phyloP scores from a whole-genome alignment of 2,888 invertebrate species.

The Dicyrtoma fusca region DNA sequence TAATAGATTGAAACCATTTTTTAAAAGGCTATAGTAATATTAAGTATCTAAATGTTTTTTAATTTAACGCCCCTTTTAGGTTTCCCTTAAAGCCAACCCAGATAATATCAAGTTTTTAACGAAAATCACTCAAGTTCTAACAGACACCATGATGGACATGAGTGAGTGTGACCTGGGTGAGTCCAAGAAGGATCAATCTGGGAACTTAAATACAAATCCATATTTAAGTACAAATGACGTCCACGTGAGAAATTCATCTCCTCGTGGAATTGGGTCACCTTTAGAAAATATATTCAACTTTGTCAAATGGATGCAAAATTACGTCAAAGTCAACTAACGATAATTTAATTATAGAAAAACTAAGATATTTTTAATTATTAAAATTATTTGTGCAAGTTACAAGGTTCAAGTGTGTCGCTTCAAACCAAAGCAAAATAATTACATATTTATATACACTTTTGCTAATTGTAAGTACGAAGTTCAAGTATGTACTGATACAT shows the following conservation, averaged over 20 bases:
- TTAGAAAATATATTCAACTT: constrained; percentile 48
- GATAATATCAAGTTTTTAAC: constrained; percentile 51
- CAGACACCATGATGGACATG: constrained; percentile 53
- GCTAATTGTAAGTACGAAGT: too few relatives aligned
- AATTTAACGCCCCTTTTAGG: constrained; percentile 29
- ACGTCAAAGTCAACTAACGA: neutral
- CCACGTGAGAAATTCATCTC: constrained; percentile 38
- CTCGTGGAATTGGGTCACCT: constrained; percentile 44
- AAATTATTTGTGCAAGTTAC: too few relatives aligned
- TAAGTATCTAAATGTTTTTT: neutral
- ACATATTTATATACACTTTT: too few relatives aligned
- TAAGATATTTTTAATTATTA: too few relatives aligned
- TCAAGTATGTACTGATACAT: too few relatives aligned
- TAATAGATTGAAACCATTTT: neutral
- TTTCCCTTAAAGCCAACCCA: constrained; percentile 47
- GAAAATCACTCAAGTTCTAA: constrained; percentile 53
- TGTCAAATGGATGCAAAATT: constrained; percentile 50
- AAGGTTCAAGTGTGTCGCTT: too few relatives aligned
- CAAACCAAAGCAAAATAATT: too few relatives aligned
- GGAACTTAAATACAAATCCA: neutral
- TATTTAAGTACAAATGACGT: constrained; percentile 15
- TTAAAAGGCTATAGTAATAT: neutral
- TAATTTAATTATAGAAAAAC: too few relatives aligned
- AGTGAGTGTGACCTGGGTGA: constrained; percentile 45
- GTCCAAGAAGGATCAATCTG: neutral